Conservation (phyloP, 2,113 vertebrate genomes). For the Apus apus region DNA sequence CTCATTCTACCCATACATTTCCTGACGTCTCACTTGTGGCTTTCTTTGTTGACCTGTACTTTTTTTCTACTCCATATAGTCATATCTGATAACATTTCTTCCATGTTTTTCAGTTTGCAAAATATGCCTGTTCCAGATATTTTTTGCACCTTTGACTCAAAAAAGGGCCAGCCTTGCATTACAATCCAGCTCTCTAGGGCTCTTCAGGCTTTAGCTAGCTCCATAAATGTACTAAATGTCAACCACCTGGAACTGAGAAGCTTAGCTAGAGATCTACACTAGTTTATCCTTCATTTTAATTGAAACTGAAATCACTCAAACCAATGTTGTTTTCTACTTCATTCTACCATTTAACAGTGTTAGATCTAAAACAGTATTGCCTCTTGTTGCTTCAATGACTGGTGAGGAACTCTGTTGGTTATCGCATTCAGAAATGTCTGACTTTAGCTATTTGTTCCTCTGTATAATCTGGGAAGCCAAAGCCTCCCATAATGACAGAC, state of each 20-base stretch:
- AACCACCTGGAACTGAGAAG: background rate
- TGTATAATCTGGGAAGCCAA: background rate
- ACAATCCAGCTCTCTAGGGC: background rate
- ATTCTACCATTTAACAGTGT: background rate
- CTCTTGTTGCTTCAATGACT: background rate
- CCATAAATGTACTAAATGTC: background rate
- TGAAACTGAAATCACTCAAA: constrained; percentile 18
- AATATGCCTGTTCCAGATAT: background rate
- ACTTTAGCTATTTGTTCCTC: background rate
- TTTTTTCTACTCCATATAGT: background rate
- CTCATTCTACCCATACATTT: background rate
- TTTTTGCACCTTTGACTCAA: background rate
- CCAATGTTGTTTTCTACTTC: background rate
- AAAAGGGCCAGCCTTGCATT: background rate
- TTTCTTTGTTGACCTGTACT: background rate
- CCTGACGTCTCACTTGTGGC: background rate
- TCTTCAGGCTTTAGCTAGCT: background rate
- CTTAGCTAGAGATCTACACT: background rate
- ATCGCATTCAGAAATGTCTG: background rate
- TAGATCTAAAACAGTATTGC: background rate
- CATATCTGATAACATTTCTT: background rate
- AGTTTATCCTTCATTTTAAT: constrained; percentile 4
- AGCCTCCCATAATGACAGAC: constrained; percentile 17
- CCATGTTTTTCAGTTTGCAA: background rate
- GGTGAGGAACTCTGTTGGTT: background rate